A percentile compares a stretch with the other conserved stretches of the same genome.
Conservation (phyloP, 2,888 invertebrate species). For the Leucania comma region DNA sequence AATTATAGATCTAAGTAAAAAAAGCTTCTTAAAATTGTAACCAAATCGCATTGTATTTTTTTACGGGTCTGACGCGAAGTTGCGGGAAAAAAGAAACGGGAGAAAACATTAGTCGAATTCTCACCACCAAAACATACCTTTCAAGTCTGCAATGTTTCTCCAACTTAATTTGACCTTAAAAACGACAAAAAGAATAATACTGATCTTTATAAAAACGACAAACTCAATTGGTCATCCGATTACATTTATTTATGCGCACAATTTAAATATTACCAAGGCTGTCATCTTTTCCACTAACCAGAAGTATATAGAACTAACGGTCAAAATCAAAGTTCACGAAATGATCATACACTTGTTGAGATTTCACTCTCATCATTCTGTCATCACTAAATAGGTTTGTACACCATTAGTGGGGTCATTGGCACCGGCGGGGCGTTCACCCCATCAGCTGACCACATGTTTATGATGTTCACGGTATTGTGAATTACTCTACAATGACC, state of each 20-base stretch:
- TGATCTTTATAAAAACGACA: background rate
- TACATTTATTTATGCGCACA: background rate
- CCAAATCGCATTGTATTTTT: too few relatives aligned
- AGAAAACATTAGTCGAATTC: too few relatives aligned
- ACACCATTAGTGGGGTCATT: constrained; percentile 64
- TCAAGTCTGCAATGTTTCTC: background rate
- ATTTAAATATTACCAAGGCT: constrained; percentile 17
- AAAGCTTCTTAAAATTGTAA: too few relatives aligned
- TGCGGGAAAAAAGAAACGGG: too few relatives aligned
- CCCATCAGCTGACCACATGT: constrained; percentile 70
- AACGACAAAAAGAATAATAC: background rate
- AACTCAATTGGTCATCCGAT: constrained; percentile 3
- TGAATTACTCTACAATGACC: constrained; percentile 30
- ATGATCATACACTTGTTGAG: constrained; percentile 54
- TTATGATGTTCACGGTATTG: constrained; percentile 51
- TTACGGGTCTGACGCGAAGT: too few relatives aligned
- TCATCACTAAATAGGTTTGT: constrained; percentile 64
- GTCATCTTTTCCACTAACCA: background rate
- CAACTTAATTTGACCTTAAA: background rate
- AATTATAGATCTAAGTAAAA: too few relatives aligned
- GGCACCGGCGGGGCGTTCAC: constrained; percentile 65
- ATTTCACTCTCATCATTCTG: constrained; percentile 63
- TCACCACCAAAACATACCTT: too few relatives aligned
- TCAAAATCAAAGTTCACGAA: constrained; percentile 48
- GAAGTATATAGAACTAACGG: constrained; percentile 27